Evolutionary conservation across 2,888 invertebrate species (phyloP), one percentile per base, ranked within the genome.

Genomic region (Drosophila vallismaia): DNA sequence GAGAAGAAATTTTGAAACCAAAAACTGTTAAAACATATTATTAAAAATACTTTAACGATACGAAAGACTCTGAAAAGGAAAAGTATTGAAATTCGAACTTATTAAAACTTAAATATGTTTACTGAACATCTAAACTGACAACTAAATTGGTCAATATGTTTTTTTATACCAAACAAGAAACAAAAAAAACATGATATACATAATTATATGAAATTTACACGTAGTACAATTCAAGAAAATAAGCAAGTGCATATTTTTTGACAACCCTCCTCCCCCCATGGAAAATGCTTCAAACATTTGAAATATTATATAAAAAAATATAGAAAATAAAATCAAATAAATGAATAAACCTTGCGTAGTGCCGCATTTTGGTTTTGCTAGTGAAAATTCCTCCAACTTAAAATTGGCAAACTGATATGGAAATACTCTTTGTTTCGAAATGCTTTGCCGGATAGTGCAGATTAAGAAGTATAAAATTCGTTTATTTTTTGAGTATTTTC

Each of bases 401-500:
- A 38, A 64, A 42, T 49, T 59, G 45, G 54, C 29, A 53, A 44
- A 56, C 48, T 48, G 8, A 26, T 12, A 45, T 52, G 64, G 45
- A 64, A 64, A 64, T 64, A 64, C 64, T 64, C 64, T 36, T 46
- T 44, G 26, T 64, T 64, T 64, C 14, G 52, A 19, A 19, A 19
- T 19, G 19, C 19, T 19, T 19, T 19, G 19, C 19, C 19, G 52
- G 38, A 28, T 38, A 26, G 24, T 9, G 38, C 33, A 24, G 42
- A 14, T 12, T 14, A 14, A 69, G 53, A 68, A 46, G 40, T 3
- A 40, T 7, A 2, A 74, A 68, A 70, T 83, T 82, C 58, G 57
- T 81, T 77, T 87, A 89, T 88, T 88, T 89, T 89, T 88, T 88
- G 87, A 89, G 88, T 79, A 79, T 89, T 89, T 89, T 89, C 88